These are phyloP conservation scores for Rhagonycha lutea DNA, from an alignment of 2,888 invertebrate species.

Conservation along the genomic window DNA sequence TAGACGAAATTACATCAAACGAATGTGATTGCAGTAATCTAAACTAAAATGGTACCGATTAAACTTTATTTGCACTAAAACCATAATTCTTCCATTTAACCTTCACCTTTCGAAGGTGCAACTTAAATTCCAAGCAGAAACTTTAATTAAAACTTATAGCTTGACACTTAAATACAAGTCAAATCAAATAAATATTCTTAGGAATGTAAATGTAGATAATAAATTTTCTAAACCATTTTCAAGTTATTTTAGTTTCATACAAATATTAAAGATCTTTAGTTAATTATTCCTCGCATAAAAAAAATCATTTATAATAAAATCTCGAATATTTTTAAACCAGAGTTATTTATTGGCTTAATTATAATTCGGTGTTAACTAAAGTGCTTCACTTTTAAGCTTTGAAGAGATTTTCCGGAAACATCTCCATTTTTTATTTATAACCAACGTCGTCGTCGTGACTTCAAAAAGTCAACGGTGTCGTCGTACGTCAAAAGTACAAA, in stretches of 20 bases:
- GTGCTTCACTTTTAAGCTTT: background rate
- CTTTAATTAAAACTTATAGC: background rate
- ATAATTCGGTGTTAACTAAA: background rate
- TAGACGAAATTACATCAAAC: conserved; percentile 13
- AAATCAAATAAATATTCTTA: background rate
- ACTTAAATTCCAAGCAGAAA: background rate
- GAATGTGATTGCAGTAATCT: background rate
- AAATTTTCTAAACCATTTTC: background rate
- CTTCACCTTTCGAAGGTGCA: background rate
- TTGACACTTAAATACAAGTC: background rate
- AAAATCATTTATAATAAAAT: background rate
- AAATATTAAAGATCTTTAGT: background rate
- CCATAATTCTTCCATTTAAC: background rate
- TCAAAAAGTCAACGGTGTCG: background rate
- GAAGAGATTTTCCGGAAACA: background rate
- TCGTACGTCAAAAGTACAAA: background rate
- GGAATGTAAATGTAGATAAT: background rate
- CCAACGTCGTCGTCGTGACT: background rate
- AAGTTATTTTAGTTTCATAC: background rate
- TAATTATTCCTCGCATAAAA: background rate
- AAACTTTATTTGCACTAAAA: background rate
- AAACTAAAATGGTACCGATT: background rate
- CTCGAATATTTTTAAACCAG: background rate
- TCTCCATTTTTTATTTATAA: background rate
- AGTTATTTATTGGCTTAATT: background rate